These are phyloP conservation scores for Diorhabda carinulata DNA, from an alignment of 1,140 invertebrate species.

Conservation along the genomic window DNA sequence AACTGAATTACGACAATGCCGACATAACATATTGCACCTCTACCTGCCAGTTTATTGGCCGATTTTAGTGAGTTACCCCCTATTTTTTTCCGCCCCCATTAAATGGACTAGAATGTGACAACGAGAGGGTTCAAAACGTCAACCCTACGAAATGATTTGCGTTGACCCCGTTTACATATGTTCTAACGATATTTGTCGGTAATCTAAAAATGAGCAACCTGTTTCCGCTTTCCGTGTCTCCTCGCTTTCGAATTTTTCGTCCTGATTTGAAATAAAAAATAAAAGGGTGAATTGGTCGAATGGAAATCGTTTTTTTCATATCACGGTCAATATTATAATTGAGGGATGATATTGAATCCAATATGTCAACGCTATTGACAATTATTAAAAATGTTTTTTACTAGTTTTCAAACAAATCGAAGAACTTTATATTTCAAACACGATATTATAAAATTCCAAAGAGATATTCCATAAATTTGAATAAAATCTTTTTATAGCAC, in stretches of 20 bases:
- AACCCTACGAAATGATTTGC: constrained; percentile 26
- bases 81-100: constrained; percentile 24
- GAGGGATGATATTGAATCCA: too few relatives aligned
- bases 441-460: too few relatives aligned
- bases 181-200: constrained; percentile 19
- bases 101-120: constrained; percentile 19
- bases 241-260: background rate
- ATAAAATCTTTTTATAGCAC: too few relatives aligned
- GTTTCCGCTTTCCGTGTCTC: constrained; percentile 5
- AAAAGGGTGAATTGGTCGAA: too few relatives aligned
- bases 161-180: constrained; percentile 24
- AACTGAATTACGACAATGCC: constrained; percentile 19
- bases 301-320: too few relatives aligned
- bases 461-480: too few relatives aligned
- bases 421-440: too few relatives aligned
- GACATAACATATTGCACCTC: constrained; percentile 33
- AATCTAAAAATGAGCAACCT: background rate
- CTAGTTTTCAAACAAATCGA: too few relatives aligned
- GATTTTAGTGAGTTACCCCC: constrained; percentile 25
- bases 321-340: too few relatives aligned
- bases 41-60: constrained; percentile 38
- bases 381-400: too few relatives aligned
- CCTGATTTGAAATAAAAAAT: too few relatives aligned
- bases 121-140: constrained; percentile 20
- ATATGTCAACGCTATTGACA: too few relatives aligned